Evolutionary conservation across 2,888 invertebrate genomes (phyloP), one percentile per base, ranked within the genome.

Genomic region (Cremastinae sp.): DNA sequence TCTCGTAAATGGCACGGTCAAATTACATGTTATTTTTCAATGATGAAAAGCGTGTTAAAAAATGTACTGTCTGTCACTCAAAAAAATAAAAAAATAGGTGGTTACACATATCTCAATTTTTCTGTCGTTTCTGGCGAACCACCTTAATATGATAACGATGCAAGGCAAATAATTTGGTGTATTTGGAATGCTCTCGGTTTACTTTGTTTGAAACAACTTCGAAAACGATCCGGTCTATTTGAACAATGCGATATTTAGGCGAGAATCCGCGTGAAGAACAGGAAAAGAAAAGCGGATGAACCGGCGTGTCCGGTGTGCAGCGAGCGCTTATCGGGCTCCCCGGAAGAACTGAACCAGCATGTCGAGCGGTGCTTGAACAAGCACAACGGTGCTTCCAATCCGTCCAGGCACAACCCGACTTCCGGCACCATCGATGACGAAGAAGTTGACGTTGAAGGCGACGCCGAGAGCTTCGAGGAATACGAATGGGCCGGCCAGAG

Each of bases 401-500:
- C 95, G 36, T 93, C 93, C 77, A 95, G 95, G 83, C 94, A 93
- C 68, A 84, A 87, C 45, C 14, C 54, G 65, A 81, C 83, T 38
- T 91, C 90, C 8, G 92, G 93, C 75, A 94, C 94, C 78, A 74
- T 80, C 18, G 95, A 95, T 69, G 93, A 93, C 75, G 95, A 95
- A 85, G 94, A 94, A 74, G 96, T 96, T 71, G 96, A 96, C 89
- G 95, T 95, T 0, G 95, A 95, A 91, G 94, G 94, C 43, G 90
- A 91, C 75, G 90, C 90, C 16, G 92, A 92, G 74, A 92, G 90
- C 58, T 94, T 92, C 86, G 95, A 97, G 81, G 97, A 97, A 86
- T 98, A 97, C 89, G 95, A 96, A 86, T 97, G 97, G 97, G 96
- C 97, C 28, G 97, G 97, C 0, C 95, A 97, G 88, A 95, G 95